Base-by-base conservation (phyloP, 2,797 vertebrate genomes). In the Sandelia bainsii region DNA sequence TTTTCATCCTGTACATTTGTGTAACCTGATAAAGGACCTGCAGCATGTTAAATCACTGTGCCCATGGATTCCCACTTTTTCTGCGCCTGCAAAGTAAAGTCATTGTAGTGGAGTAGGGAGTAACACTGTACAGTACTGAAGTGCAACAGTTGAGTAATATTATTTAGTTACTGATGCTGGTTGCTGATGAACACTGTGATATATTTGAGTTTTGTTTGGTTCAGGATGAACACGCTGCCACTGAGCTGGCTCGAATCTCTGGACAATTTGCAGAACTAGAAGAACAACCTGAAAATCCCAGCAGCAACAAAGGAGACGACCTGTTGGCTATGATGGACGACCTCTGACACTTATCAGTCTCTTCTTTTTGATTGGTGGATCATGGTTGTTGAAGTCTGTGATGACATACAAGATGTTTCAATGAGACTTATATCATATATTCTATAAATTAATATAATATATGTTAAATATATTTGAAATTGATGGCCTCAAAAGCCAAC, bases 241-340 rank as follows among this genome's bases (percentile, higher is more conserved):
- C 89, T 16, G 94, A 96, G 72, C 91, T 99, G 68, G 93, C 93
- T 70, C 92, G 86, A 13, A 98, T 98, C 64, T 94, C 95, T 5
- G 95, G 95, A 4, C 91, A 96, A 85, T 94, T 98, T 85, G 78
- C 91, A 12, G 89, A 94, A 62, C 69, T 49, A 0, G 93, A 92
- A 25, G 84, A 92, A 51, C 69, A 71, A 0, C 56, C 62, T 0
- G 80, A 42, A 60, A 87, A 79, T 0, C 20, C 69, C 10, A 94
- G 69, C 82, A 94, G 78, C 64, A 96, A 62, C 88, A 98, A 96
- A 77, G 97, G 97, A 29, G 96, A 96, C 0, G 96, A 97, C 50
- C 89, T 98, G 68, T 87, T 98, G 54, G 96, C 96, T 59, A 94
- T 98, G 94, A 97, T 99, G 97, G 97, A 98, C 6, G 93, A 93